Conservation (phyloP, 1,140 invertebrate species). For the Venustaconcha ellipsiformis region DNA sequence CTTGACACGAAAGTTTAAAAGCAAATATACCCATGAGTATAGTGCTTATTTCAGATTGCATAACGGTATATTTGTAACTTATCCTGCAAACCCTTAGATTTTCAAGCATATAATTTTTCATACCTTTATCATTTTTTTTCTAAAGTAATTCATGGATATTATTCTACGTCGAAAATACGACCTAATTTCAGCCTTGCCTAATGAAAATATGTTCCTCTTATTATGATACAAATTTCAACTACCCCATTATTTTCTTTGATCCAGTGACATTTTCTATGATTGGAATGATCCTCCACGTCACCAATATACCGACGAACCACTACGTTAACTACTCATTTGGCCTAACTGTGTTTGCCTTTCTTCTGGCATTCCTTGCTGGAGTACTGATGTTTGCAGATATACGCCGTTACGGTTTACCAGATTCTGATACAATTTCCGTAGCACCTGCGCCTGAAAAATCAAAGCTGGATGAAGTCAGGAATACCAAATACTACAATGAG, state of each 20-base stretch:
- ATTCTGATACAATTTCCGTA: background rate
- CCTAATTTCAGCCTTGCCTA: too few species aligned
- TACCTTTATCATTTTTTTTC: too few species aligned
- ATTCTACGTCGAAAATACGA: too few species aligned
- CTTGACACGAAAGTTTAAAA: too few species aligned
- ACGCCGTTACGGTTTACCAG: slow-evolving; percentile 8
- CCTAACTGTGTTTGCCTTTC: slow-evolving; percentile 6
- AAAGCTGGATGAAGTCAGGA: background rate
- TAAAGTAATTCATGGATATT: too few species aligned
- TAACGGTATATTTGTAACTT: too few species aligned
- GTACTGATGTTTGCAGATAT: slow-evolving; percentile 29
- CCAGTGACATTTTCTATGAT: slow-evolving; percentile 20
- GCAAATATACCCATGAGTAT: too few species aligned
- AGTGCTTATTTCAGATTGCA: too few species aligned
- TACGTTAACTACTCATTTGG: slow-evolving; percentile 23
- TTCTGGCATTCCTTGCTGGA: slow-evolving; percentile 20
- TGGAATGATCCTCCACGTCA: slow-evolving; percentile 22
- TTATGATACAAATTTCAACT: background rate
- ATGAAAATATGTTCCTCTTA: too few species aligned
- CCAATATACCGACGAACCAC: slow-evolving; percentile 3
- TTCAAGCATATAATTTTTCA: too few species aligned
- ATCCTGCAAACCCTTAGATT: too few species aligned
- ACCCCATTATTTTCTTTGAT: background rate
- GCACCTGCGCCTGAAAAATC: background rate
- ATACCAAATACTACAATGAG: background rate